Evolutionary conservation across 2,797 vertebrate genomes (phyloP), one percentile per base, ranked within the genome.

Genomic region (Sebastes hubbsi): DNA sequence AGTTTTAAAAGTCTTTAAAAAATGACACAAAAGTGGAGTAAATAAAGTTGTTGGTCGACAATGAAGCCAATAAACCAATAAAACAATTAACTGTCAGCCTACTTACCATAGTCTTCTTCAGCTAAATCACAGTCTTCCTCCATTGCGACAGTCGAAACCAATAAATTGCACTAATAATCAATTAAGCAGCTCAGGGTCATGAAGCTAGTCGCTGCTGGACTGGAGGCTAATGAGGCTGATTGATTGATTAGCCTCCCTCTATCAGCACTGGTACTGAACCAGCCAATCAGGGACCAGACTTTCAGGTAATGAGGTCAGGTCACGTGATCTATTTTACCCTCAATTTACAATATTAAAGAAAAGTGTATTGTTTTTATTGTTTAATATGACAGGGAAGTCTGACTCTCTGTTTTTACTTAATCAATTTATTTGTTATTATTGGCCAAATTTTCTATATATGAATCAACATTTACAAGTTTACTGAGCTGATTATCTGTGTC

Each of bases 71-170:
- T 89, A 71, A 79, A 78, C 60, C 79, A 88, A 90, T 89, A 70
- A 88, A 87, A 82, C 86, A 90, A 88, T 86, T 89, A 82, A 77
- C 86, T 12, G 9, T 32, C 32, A 36, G 25, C 34, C 52, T 74
- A 58, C 95, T 94, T 94, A 96, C 96, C 95, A 22, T 92, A 92
- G 36, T 92, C 91, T 85, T 82, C 90, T 85, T 82, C 90, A 36
- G 69, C 72, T 72, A 78, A 72, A 32, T 75, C 85, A 49, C 83
- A 78, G 56, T 89, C 85, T 73, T 91, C 93, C 0, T 95, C 92
- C 96, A 96, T 96, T 42, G 49, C 73, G 71, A 67, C 75, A 67
- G n/a, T 87, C 70, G 54, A 90, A 81, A 81, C 87, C 87, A 91
- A 90, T 93, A 88, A 88, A 81, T 56, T 34, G 13, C n/a, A 59